Base-by-base conservation (phyloP, 2,113 vertebrate species). In the Zeus faber region DNA sequence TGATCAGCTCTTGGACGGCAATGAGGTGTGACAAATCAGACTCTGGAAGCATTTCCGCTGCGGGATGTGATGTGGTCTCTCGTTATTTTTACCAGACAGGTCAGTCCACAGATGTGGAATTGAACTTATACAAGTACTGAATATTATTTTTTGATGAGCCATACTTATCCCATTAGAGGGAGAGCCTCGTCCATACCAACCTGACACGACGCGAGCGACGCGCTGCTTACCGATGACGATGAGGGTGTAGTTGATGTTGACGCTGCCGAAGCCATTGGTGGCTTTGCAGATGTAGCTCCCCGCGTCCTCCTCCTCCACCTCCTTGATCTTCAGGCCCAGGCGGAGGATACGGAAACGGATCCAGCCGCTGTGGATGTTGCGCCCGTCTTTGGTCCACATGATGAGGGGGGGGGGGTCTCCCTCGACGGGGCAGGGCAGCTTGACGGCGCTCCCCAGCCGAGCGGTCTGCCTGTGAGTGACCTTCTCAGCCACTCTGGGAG, bases 331-430 rank as follows among this genome's bases (percentile, higher is more conserved):
- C 74, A 99, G 85, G 8, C 94, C 95, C 59, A 93, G 92, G 10
- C 91, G 92, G 29, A 95, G 92, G 65, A 96, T 90, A 0, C 94
- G 89, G 84, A 98, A 99, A 58, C 97, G 91, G 0, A 91, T 94
- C 95, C 95, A 99, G 68, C 97, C 96, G 0, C 93, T 94, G 75
- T 99, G 95, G 84, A 99, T 94, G 0, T 94, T 98, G 35, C 94
- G 90, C 0, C 92, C 93, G 0, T 99, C 96, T 83, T 99, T 99
- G 86, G 93, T 96, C 97, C 97, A 99, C 96, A 97, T 95, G 53
- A 94, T 95, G 70, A 99, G 90, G 0, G 97, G 97, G 0, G 96
- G 96, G 0, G 96, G 96, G 68, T 99, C 96, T 0, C 95, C 96
- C 37, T 98, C 95, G 56, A 99, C 97, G 0, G 95, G 96, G 68